phyloP scores from a whole-genome alignment of 2,888 invertebrate genomes.

The Anaspis maculata region DNA sequence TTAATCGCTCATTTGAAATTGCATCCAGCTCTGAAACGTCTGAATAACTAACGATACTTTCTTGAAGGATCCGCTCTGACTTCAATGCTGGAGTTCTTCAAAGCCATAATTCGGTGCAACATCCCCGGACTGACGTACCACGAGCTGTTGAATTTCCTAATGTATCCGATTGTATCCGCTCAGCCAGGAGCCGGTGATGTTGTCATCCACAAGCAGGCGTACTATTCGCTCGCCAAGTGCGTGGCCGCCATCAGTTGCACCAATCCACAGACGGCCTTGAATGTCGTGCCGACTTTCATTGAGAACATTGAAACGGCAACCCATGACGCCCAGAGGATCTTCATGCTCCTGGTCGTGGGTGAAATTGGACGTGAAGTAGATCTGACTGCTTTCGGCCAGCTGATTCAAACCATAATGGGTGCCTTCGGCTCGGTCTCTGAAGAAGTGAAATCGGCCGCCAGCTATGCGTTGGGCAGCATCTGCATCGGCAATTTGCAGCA shows the following conservation, averaged over 20 bases:
- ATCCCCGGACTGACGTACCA: conserved; percentile 66
- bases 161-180: conserved; percentile 45
- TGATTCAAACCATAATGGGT: conserved; percentile 72
- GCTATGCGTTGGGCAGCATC: conserved; percentile 92
- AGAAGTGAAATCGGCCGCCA: conserved; percentile 96
- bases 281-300: conserved; percentile 58
- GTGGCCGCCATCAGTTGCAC: conserved; percentile 87
- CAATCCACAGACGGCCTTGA: conserved; percentile 61
- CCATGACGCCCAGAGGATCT: conserved; percentile 78
- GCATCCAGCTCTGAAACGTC: too few relatives aligned
- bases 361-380: conserved; percentile 95
- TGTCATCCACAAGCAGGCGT: conserved; percentile 61
- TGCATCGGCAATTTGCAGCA: conserved; percentile 91
- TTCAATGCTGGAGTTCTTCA: conserved; percentile 86
- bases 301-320: conserved; percentile 63
- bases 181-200: conserved; percentile 9
- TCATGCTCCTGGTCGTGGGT: conserved; percentile 89
- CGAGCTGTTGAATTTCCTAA: conserved; percentile 66
- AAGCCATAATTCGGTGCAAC: conserved; percentile 79
- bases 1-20: too few relatives aligned
- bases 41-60: too few relatives aligned
- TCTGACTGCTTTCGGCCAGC: conserved; percentile 63
- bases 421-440: conserved; percentile 89
- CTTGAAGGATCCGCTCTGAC: conserved; percentile 81
- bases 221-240: conserved; percentile 93